Conservation (phyloP, 2,113 vertebrate genomes). For the Cranoglanis bouderius region DNA sequence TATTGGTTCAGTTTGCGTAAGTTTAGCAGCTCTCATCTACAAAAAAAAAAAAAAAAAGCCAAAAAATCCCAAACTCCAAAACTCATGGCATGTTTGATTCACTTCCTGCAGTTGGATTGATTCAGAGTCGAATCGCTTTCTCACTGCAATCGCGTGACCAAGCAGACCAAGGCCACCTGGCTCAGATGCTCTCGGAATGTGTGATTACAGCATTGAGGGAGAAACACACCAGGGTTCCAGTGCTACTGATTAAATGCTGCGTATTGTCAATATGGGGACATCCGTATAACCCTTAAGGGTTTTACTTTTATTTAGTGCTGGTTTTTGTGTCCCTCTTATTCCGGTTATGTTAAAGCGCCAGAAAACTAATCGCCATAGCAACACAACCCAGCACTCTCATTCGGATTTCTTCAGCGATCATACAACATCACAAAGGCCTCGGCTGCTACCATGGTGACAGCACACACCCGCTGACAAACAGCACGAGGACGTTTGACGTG, state of each 20-base stretch:
- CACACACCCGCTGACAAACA: not conserved
- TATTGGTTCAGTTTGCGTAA: not conserved
- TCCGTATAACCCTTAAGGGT: too few species aligned
- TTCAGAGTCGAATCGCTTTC: not conserved
- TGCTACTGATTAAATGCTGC: not conserved
- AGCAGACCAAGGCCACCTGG: not conserved
- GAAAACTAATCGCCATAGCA: slow-evolving; percentile 41
- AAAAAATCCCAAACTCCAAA: not conserved
- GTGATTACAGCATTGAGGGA: not conserved
- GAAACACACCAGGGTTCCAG: not conserved
- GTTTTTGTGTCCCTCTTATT: not conserved
- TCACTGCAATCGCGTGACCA: not conserved
- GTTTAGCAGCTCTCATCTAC: not conserved
- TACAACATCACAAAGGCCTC: not conserved
- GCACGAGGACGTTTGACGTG: too few species aligned
- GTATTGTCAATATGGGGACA: not conserved
- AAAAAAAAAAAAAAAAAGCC: not conserved
- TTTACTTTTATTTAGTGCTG: not conserved
- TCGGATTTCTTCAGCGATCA: slow-evolving; percentile 1
- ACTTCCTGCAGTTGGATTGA: not conserved
- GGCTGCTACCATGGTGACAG: slow-evolving; percentile 36
- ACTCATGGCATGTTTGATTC: not conserved
- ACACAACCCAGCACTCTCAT: slow-evolving; percentile 23
- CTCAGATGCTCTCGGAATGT: not conserved
- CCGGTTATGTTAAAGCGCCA: not conserved